Base-by-base conservation (phyloP, 2,797 vertebrate genomes). In the Paramormyrops hopkinsi region DNA sequence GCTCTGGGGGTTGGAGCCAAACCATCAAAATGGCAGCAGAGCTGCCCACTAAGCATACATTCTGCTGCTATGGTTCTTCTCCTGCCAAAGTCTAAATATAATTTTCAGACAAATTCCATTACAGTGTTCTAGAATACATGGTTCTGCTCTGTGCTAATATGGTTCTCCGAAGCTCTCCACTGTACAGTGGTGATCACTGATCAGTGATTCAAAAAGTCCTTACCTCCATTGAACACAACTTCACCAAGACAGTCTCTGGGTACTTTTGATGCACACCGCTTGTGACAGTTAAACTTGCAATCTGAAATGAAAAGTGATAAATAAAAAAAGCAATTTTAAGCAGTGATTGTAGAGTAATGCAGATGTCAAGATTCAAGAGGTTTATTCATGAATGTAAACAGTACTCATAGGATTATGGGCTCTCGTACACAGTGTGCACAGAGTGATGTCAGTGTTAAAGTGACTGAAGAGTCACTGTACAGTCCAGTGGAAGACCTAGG, bases 221-320 rank as follows among this genome's bases (percentile, higher is more conserved):
- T 95, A 98, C 98, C 98, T 96, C 98, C 98, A 91, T 99, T 98
- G 93, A 99, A 99, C 92, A 97, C 93, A 87, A 99, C 98, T 92
- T 99, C 98, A 91, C 98, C 98, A 90, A 99, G 96, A 94, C 98
- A 99, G 93, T 99, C 98, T 95, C 96, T 97, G 14, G 98, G 98
- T 94, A 99, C 98, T 97, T 99, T 99, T 89, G 98, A 96, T 85
- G 98, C 98, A 92, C 98, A 99, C 88, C 98, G 96, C 92, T 99
- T 99, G 94, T 99, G 98, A 92, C 98, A 99, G 92, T 99, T 99
- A 93, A 99, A 99, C 94, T 97, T 97, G 95, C 98, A 99, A 93
- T 99, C 98, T 99, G 93, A 89, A 93, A 93, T 0, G 76, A 25
- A 89, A 89, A 51, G 33, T 33, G 19, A 19, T 22, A 56, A 59